Base-by-base conservation (phyloP, 2,888 invertebrate species). In the Tetragonula carbonaria region DNA sequence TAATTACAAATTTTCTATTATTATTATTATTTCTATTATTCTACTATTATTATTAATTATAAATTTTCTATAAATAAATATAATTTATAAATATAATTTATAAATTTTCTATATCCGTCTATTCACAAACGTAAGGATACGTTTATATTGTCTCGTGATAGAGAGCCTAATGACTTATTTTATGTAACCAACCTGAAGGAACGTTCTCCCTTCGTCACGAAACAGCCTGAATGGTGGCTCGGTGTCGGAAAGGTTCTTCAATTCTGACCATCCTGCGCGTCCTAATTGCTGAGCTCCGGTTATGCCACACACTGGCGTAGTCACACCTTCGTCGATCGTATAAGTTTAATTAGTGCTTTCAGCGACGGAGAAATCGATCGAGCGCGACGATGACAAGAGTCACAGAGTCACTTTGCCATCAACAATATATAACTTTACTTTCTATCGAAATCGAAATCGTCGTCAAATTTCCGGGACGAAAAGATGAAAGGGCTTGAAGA, bases 201-300 rank as follows among this genome's bases (percentile, higher is more conserved):
- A 98, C 63, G 97, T 97, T 91, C 97, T 95, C 66, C 97, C 97
- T 94, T 98, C 97, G 95, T 98, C 98, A 70, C 97, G 96, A 92
- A 97, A 97, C 85, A 98, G 95, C 89, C 97, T 96, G 93, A 98
- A 97, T n/a, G 97, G 97, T 85, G 97, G 97, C 92, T 97, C 97
- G 0, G 96, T 96, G 90, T 97, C 97, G 2, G 97, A 95, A 18
- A 97, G 96, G 95, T 97, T 98, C 87, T 97, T 96, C 74, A 98
- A 95, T 92, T 98, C 98, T 72, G 97, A 95, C 96, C 98, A 98
- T 74, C 98, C 98, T 91, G 96, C 96, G 74, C 96, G 96, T 28
- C 97, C 97, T 74, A 98, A 95, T 94, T 97, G 98, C 94, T 98
- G 97, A 5, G 98, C 97, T 38, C 97, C 97, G 21, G 98, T 97